Percentiles rank a stretch among this genome's conserved stretches.
These are phyloP conservation scores for Nemurella pictetii DNA, from an alignment of 2,888 invertebrate species.

Conservation along the genomic window DNA sequence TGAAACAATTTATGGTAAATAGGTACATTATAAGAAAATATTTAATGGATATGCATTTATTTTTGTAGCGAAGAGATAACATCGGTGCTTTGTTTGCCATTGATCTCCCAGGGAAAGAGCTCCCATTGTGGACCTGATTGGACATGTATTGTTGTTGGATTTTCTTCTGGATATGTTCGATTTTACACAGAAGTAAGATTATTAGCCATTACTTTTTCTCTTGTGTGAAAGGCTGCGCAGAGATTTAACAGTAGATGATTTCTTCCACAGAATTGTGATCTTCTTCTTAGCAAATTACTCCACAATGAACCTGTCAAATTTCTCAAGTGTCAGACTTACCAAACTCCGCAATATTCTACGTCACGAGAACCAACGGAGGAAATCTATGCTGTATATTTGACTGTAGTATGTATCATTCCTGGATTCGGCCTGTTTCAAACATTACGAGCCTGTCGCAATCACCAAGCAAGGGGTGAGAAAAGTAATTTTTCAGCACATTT, in stretches of 20 bases:
- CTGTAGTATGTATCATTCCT: constrained; percentile 71
- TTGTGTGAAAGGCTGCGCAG: not conserved
- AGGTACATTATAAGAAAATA: not conserved
- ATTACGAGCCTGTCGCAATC: constrained; percentile 74
- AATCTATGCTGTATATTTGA: constrained; percentile 73
- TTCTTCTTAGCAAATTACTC: constrained; percentile 80
- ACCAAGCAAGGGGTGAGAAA: constrained; percentile 79
- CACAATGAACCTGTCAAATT: constrained; percentile 78
- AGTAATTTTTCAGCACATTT: too few species aligned
- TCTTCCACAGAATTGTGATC: constrained; percentile 66
- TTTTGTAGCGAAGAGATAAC: constrained; percentile 56
- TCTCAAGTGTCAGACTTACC: constrained; percentile 76
- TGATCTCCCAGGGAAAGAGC: constrained; percentile 57
- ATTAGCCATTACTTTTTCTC: not conserved
- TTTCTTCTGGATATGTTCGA: constrained; percentile 78
- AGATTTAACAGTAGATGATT: not conserved
- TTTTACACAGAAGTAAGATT: constrained; percentile 79
- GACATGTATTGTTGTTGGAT: constrained; percentile 89
- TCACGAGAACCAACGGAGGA: constrained; percentile 62
- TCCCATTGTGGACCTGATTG: constrained; percentile 78
- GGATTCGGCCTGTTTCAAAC: constrained; percentile 80
- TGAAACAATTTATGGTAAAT: constrained; percentile 4
- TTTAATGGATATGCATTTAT: constrained; percentile 38
- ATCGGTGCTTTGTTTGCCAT: constrained; percentile 56
- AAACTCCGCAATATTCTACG: constrained; percentile 53